Evolutionary conservation across 2,113 vertebrate genomes (phyloP).

Genomic region (Desmodus rotundus): DNA sequence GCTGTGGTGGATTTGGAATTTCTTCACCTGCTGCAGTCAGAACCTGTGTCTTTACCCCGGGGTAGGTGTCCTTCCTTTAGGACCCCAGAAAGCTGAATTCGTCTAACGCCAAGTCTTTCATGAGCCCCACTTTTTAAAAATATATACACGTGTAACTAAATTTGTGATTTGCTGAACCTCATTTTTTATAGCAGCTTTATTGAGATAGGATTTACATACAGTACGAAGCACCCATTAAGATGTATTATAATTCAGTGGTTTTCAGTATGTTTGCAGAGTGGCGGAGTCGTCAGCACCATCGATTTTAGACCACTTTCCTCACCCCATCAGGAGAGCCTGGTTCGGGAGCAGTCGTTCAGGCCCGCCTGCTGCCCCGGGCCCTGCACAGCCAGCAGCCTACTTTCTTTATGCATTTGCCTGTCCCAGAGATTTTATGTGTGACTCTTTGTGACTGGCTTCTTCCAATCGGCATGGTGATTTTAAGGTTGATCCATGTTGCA

Average conservation of each 20-base stretch:
- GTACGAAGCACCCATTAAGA: not conserved
- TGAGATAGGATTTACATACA: not conserved
- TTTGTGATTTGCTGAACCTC: not conserved
- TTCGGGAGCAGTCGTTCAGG: not conserved
- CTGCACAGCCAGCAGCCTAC: not conserved
- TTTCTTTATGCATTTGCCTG: not conserved
- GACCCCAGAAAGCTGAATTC: not conserved
- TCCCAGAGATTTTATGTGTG: not conserved
- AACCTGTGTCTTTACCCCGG: not conserved
- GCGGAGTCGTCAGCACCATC: not conserved
- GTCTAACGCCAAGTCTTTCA: not conserved
- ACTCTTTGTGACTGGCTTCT: not conserved
- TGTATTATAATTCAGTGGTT: not conserved
- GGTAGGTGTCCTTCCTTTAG: not conserved
- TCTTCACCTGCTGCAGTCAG: not conserved
- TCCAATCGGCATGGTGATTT: not conserved
- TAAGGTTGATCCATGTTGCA: not conserved
- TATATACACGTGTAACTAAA: not conserved
- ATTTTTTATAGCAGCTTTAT: slow-evolving; percentile 34
- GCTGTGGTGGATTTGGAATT: not conserved
- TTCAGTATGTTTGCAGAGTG: not conserved
- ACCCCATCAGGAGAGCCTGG: not conserved
- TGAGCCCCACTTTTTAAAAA: not conserved
- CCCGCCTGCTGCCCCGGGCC: not conserved
- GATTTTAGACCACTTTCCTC: slow-evolving; percentile 1